phyloP scores from a whole-genome alignment of 2,113 vertebrate species.

The Paracanthobrama guichenoti region DNA sequence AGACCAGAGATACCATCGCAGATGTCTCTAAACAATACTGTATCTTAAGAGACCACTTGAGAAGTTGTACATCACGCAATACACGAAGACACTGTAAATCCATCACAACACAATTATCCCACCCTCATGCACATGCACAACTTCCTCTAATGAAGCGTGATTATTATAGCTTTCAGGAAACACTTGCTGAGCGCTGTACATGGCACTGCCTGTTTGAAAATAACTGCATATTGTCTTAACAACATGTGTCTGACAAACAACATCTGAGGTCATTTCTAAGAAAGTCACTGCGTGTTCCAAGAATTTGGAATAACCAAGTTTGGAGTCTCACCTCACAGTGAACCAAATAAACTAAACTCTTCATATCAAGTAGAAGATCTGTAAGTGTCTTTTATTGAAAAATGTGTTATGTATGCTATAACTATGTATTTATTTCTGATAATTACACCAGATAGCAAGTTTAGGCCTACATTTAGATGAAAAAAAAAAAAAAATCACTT shows the following conservation, averaged over 20 bases:
- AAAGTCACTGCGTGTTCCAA: slow-evolving; percentile 5
- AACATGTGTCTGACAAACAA: background rate
- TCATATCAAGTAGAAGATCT: background rate
- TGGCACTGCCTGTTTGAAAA: background rate
- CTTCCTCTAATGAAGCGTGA: background rate
- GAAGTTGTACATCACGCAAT: slow-evolving; percentile 10
- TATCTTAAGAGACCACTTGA: slow-evolving; percentile 35
- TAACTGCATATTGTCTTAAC: slow-evolving; percentile 3
- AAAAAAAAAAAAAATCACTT: background rate
- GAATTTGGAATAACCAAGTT: background rate
- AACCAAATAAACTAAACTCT: background rate
- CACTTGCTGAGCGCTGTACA: slow-evolving; percentile 15
- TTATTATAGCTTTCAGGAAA: background rate
- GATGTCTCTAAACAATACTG: slow-evolving; percentile 18
- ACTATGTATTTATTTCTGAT: background rate
- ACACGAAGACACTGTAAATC: slow-evolving; percentile 12
- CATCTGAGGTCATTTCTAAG: slow-evolving; percentile 16
- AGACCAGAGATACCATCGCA: background rate
- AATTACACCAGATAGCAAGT: background rate
- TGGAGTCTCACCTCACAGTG: background rate
- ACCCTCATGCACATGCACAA: background rate
- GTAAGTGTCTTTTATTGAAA: too few species aligned
- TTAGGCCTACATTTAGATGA: background rate
- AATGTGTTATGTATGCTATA: background rate
- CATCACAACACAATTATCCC: slow-evolving; percentile 3